Base-by-base conservation (phyloP, 2,888 invertebrate species). In the Xylota sylvarum region DNA sequence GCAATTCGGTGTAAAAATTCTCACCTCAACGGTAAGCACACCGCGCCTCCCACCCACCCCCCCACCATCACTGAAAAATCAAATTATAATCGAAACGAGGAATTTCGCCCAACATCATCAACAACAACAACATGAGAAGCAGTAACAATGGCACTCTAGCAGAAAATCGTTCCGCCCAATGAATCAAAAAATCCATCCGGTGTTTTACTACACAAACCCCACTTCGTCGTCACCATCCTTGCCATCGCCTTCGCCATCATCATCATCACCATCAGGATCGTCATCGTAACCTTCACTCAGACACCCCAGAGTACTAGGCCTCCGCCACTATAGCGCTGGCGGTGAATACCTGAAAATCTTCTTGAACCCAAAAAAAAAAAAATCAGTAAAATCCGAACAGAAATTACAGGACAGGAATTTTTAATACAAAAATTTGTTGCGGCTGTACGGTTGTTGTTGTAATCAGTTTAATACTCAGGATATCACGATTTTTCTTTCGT, bases 181-280 rank as follows among this genome's bases (percentile, higher is more conserved):
- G 77, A 77, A 77, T 67, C 77, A 77, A 67, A 67, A 77, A 77
- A 77, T 67, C 58, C 67, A 67, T 60, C 67, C 56, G 67, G 37
- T 77, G 67, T 77, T 77, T 48, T n/a, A 67, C 56, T 32, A 19
- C n/a, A n/a, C 37, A 27, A 30, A 17, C 30, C 17, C 27, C n/a
- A 9, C 37, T 19, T n/a, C 17, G n/a, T 50, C 65, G n/a, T 12
- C 23, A 37, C 37, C 40, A 10, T 17, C 19, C 56, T 30, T 9
- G 7, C 9, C n/a, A 10, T 12, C 60, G 27, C 35, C 19, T 56
- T 32, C 35, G 9, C 9, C n/a, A 10, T 12, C 50, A 27, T 35
- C 55, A 48, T 14, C 27, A 46, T 17, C 64, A 12, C 27, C 23
- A 60, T n/a, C 30, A 40, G 6, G 30, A 37, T 27, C 32, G 43